A percentile compares a stretch with the other conserved stretches of the same genome.
phyloP scores from a whole-genome alignment of 2,797 vertebrate genomes.

The Galago senegalensis region DNA sequence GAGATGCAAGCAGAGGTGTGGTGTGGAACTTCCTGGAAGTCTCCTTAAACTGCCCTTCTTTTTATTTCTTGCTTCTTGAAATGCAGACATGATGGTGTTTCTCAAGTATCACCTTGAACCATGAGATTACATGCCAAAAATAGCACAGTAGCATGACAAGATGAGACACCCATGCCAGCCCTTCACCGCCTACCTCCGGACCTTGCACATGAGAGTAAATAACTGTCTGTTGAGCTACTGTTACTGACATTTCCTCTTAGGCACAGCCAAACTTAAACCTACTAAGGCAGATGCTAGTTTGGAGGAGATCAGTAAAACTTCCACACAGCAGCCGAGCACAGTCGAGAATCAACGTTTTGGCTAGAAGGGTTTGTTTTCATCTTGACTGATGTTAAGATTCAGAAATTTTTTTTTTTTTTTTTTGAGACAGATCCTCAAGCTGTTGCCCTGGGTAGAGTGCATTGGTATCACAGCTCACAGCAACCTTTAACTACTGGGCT shows the following conservation, averaged over 20 bases:
- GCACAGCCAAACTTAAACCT: not conserved
- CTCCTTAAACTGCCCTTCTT: not conserved
- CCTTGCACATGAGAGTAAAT: not conserved
- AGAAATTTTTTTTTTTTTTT: not conserved
- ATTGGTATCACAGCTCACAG: no score
- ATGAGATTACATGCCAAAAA: not conserved
- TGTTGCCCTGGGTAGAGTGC: no score
- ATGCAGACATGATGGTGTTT: not conserved
- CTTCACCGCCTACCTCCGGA: not conserved
- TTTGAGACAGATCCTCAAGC: no score
- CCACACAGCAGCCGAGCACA: not conserved
- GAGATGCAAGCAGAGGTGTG: not conserved
- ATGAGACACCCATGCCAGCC: not conserved
- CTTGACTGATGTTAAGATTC: not conserved
- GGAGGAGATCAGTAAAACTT: not conserved
- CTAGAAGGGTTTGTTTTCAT: not conserved
- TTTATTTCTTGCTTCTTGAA: not conserved
- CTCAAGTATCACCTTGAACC: not conserved
- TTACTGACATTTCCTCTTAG: not conserved
- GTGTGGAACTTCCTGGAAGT: not conserved
- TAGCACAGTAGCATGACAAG: accelerated
- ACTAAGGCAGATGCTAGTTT: not conserved
- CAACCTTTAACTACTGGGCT: no score
- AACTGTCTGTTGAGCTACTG: not conserved
- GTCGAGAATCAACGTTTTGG: not conserved